Evolutionary conservation across 2,113 vertebrate species (phyloP), one percentile per base, ranked within the genome.

Genomic region (Halcyon senegalensis): DNA sequence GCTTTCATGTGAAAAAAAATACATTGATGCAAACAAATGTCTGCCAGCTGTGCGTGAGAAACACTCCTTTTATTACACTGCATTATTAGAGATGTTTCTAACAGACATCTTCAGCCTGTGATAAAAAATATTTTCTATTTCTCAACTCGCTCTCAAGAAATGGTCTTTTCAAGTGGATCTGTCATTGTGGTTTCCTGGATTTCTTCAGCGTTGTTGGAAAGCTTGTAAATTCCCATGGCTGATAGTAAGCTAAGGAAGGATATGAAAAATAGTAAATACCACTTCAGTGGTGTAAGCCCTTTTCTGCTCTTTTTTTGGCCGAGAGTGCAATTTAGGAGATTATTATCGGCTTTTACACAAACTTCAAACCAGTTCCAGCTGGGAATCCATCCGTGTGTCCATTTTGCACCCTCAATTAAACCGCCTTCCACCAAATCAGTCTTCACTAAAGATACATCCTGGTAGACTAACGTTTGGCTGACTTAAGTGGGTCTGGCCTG

Each of bases 221-320:
- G 84, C 95, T 96, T 96, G 96, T 97, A 96, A 97, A 97, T 97
- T 97, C 90, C 92, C 88, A 94, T 76, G 84, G 88, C 89, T 92
- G 94, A 97, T 93, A 96, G 82, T 63, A 92, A 67, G 79, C 85
- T 89, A 91, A 74, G 83, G 94, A 94, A 95, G 79, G 89, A 96
- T 94, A 80, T 83, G 87, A 97, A 96, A 96, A 96, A 85, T 90
- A 94, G 92, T 96, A 96, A 97, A 96, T 94, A 96, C 69, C 90
- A 62, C 68, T 96, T 95, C 85, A 89, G 48, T 94, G 84, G 69
- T 95, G 69, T 97, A 96, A 96, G 91, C 72, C 74, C 31, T 93
- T 94, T 91, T 84, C 86, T 96, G 68, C 63, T 92, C 70, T 91
- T 53, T 53, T 53, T 95, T 94, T 91, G 93, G 84, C 84, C 85